Base-by-base conservation (phyloP, 1,140 invertebrate genomes). In the Drosophila funebris region DNA sequence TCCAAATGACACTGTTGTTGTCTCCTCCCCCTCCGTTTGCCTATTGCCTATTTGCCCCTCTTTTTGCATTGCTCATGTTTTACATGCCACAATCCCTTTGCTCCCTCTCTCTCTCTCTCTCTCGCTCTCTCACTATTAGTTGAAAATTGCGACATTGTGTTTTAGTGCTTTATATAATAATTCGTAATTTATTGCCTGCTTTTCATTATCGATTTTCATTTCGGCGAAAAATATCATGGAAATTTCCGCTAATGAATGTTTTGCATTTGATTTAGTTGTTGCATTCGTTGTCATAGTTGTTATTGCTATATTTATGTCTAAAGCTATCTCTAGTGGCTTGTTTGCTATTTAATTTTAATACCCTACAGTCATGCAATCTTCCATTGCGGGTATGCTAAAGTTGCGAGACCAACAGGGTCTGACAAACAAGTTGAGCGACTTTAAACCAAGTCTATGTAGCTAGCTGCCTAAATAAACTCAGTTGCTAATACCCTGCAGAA, bases 151-250 rank as follows among this genome's bases (percentile, higher is more conserved):
- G 44, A 76, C 70, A 69, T 53, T 66, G 29, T 70, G 48, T 60
- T 57, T 56, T 44, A 43, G 13, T 48, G 61, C 33, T 63, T 48
- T 54, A 48, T 54, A 77, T 57, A 61, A 81, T 82, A 77, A 72
- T 81, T 81, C 66, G 43, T 37, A 81, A 87, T 87, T 87, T 72
- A 76, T 69, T 63, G 63, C 46, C 37, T 29, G 62, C 36, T 62
- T 61, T 74, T 74, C 54, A 70, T 64, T 79, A 88, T 88, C 78
- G 75, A 83, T 87, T 88, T 82, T 66, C 16, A n/a, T 36, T 62
- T 62, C 14, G 29, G 56, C 39, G 54, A 76, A 76, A 76, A 69
- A 54, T 57, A 83, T 72, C 63, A 76, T 69, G 76, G 76, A 74
- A 73, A 84, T 84, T 74, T 31, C 20, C 48, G 37, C 48, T 87